Base-by-base conservation (phyloP, 2,888 invertebrate genomes). In the Chloroclystis v-ata region DNA sequence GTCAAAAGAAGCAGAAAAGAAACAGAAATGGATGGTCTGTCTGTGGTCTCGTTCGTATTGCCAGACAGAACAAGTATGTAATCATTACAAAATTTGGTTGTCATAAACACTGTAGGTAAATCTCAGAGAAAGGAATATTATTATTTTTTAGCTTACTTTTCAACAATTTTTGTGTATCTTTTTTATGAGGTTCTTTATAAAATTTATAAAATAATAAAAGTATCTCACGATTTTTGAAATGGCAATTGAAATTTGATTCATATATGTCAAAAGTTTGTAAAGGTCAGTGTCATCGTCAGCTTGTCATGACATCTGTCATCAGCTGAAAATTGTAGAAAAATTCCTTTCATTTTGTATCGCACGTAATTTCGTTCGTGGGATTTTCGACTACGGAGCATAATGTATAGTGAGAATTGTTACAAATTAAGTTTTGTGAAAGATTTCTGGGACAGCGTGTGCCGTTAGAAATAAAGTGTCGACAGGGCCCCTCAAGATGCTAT, bases 401-500 rank as follows among this genome's bases (percentile, higher is more conserved):
- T 87, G 86, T 81, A 72, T 69, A 80, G 82, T 82, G 82, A 78
- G 74, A 70, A 82, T 75, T 72, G 65, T 72, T 69, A 65, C 66
- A 68, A 69, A 72, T 77, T 78, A 70, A 84, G 78, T 77, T 83
- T 83, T 60, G 74, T 75, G 71, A 81, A 72, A 78, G 82, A 79
- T 76, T 81, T 79, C 62, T 74, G 84, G 83, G 80, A 80, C 77
- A 78, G 82, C 78, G 83, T 78, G 63, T 76, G 81, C 67, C 78
- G 83, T 72, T 84, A 83, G 78, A 76, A 63, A 67, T 69, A 78
- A 35, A 69, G 66, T 70, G 60, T 64, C 58, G 66, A 58, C 65
- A 67, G 61, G 68, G 68, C 70, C 61, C 61, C 68, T 64, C 82
- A 86, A 83, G 75, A 87, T 87, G 86, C 66, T 73, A 72, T 57